Evolutionary conservation across 92 coral and sea anemone species (phyloP).

Genomic region (Palythoa caribaeorum): DNA sequence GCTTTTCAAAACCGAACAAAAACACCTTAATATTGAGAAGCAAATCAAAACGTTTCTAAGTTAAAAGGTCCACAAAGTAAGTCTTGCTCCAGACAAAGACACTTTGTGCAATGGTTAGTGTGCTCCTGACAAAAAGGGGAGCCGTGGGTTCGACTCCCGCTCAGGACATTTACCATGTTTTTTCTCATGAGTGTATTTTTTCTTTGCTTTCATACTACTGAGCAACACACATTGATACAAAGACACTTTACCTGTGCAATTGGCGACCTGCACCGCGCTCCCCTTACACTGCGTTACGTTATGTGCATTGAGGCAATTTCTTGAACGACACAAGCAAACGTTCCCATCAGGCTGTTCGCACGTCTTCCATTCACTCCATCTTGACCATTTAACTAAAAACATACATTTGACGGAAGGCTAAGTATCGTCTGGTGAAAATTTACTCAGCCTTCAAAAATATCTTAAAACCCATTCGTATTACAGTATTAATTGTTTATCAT

Average conservation of each 20-base stretch:
- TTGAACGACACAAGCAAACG: constrained; percentile 84
- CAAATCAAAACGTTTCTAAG: not conserved
- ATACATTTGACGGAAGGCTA: not conserved
- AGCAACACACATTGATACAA: not conserved
- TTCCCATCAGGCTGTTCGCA: constrained; percentile 78
- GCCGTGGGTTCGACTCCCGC: too few species aligned
- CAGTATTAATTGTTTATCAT: too few species aligned
- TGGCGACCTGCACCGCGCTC: constrained; percentile 60
- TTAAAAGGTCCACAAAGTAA: not conserved
- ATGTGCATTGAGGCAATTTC: constrained; percentile 69
- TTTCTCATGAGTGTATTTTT: too few species aligned
- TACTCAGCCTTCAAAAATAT: not conserved
- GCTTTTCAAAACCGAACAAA: too few species aligned
- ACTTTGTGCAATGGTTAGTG: not conserved
- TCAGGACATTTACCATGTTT: too few species aligned
- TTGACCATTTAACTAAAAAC: constrained; percentile 69
- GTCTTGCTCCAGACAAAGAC: not conserved
- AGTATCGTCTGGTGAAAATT: not conserved
- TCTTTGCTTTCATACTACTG: too few species aligned
- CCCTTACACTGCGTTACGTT: constrained; percentile 70
- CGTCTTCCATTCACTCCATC: constrained; percentile 81
- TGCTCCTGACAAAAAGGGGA: too few species aligned
- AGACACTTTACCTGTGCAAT: constrained; percentile 84
- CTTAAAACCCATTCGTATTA: not conserved
- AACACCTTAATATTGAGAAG: not conserved